These are phyloP conservation scores for Pachyuromys duprasi DNA, from an alignment of 2,797 vertebrate genomes.

Conservation along the genomic window DNA sequence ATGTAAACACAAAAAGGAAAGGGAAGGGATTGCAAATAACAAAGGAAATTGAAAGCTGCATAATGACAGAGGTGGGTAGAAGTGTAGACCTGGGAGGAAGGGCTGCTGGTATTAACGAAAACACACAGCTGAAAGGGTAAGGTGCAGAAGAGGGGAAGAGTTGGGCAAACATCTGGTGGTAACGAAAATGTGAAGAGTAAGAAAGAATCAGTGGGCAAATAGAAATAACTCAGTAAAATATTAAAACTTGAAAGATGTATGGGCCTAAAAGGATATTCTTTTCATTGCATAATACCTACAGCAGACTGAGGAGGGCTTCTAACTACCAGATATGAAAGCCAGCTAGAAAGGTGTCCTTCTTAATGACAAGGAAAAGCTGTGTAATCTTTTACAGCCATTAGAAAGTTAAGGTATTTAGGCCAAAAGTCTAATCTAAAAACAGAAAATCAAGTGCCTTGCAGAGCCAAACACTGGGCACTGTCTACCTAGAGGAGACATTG, in stretches of 20 bases:
- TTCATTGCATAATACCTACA: neutral
- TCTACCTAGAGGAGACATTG: neutral
- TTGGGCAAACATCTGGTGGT: neutral
- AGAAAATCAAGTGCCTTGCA: neutral
- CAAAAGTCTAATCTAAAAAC: neutral
- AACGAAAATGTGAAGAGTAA: neutral
- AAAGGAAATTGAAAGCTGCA: conserved; percentile 20
- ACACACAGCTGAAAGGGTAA: neutral
- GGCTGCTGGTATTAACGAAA: neutral
- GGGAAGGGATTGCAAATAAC: neutral
- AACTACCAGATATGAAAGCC: neutral
- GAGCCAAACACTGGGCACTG: neutral
- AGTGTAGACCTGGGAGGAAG: neutral
- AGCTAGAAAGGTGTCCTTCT: neutral
- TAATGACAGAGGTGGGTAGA: neutral
- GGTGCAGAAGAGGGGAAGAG: neutral
- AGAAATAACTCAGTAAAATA: conserved; percentile 44
- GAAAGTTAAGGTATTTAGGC: neutral
- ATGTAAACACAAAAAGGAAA: neutral
- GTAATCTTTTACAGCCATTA: neutral
- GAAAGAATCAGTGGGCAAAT: conserved; percentile 16
- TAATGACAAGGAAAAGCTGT: neutral
- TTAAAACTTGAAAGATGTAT: neutral
- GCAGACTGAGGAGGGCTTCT: neutral
- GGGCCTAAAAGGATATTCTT: neutral